Percentiles rank a stretch among this genome's conserved stretches.
These are phyloP conservation scores for Drosophila albomicans DNA, from an alignment of 1,140 invertebrate genomes.

Conservation along the genomic window DNA sequence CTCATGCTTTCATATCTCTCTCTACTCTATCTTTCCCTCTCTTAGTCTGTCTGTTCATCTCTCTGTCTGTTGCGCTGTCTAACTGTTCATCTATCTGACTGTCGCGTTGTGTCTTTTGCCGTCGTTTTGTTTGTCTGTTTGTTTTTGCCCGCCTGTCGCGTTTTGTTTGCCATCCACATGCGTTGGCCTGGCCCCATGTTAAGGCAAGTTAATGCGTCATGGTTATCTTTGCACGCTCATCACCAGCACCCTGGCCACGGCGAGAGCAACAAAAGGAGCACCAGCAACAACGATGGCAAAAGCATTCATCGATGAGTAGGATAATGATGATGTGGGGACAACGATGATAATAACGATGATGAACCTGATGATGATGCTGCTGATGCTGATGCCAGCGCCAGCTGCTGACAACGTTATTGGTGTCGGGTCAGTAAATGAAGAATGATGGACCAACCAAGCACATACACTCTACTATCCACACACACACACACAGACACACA, in stretches of 20 bases:
- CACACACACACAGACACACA: slow-evolving; percentile 1
- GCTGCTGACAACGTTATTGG: slow-evolving; percentile 72
- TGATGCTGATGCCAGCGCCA: slow-evolving; percentile 49
- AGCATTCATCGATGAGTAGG: slow-evolving; percentile 60
- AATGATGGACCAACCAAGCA: slow-evolving; percentile 68
- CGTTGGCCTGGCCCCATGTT: slow-evolving; percentile 60
- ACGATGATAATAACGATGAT: slow-evolving; percentile 19
- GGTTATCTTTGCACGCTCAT: slow-evolving; percentile 64
- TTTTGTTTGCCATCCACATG: slow-evolving; percentile 77
- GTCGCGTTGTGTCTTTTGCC: slow-evolving; percentile 45
- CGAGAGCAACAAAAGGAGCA: neutral
- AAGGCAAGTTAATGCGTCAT: slow-evolving; percentile 68
- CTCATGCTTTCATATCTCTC: slow-evolving; percentile 30
- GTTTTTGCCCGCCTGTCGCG: slow-evolving; percentile 67
- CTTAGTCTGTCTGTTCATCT: slow-evolving; percentile 1
- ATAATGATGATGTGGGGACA: slow-evolving; percentile 45
- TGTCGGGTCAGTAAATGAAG: slow-evolving; percentile 81
- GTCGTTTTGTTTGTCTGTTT: slow-evolving; percentile 25
- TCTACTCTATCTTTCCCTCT: neutral
- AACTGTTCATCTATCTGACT: slow-evolving; percentile 23
- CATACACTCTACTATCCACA: slow-evolving; percentile 2
- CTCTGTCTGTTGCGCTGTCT: slow-evolving; percentile 10
- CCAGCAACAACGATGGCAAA: slow-evolving; percentile 8
- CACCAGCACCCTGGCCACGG: slow-evolving; percentile 25
- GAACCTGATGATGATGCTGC: slow-evolving; percentile 44